Percentiles rank a stretch among this genome's conserved stretches.
phyloP scores from a whole-genome alignment of 2,797 vertebrate genomes.

The Delichon dasypus region DNA sequence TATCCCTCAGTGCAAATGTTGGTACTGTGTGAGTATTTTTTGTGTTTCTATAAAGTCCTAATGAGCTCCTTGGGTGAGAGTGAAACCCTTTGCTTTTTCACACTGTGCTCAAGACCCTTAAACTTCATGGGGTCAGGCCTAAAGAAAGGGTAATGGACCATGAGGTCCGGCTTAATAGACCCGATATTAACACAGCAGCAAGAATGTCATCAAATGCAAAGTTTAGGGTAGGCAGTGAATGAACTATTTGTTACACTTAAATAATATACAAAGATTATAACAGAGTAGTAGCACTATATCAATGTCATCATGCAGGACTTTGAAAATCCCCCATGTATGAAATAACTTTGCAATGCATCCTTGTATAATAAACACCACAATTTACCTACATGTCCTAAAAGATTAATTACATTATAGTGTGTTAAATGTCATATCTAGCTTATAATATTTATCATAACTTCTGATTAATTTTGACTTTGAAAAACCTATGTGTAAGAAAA shows the following conservation, averaged over 20 bases:
- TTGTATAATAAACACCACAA: constrained; percentile 38
- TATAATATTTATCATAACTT: constrained; percentile 2
- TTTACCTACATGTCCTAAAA: constrained; percentile 39
- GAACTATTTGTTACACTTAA: constrained; percentile 82
- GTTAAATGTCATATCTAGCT: constrained; percentile 23
- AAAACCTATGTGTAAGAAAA: neutral
- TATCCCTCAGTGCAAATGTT: constrained; percentile 89
- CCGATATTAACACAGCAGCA: constrained; percentile 84
- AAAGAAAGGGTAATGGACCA: constrained; percentile 93
- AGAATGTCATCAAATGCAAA: constrained; percentile 84
- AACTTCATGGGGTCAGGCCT: constrained; percentile 86
- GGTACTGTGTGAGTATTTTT: constrained; percentile 91
- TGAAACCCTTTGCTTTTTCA: constrained; percentile 90
- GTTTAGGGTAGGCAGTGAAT: constrained; percentile 80
- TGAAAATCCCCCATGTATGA: constrained; percentile 71
- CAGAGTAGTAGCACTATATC: constrained; percentile 76
- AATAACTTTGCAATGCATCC: constrained; percentile 62
- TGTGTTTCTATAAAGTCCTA: constrained; percentile 97
- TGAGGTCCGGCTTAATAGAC: constrained; percentile 85
- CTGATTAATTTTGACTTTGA: constrained; percentile 19
- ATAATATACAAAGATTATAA: constrained; percentile 81
- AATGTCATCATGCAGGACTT: constrained; percentile 75
- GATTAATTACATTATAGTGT: constrained; percentile 23
- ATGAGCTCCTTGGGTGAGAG: constrained; percentile 92
- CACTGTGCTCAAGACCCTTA: constrained; percentile 89